Conservation (phyloP, 2,888 invertebrate genomes). For the Metallyticus violacea region DNA sequence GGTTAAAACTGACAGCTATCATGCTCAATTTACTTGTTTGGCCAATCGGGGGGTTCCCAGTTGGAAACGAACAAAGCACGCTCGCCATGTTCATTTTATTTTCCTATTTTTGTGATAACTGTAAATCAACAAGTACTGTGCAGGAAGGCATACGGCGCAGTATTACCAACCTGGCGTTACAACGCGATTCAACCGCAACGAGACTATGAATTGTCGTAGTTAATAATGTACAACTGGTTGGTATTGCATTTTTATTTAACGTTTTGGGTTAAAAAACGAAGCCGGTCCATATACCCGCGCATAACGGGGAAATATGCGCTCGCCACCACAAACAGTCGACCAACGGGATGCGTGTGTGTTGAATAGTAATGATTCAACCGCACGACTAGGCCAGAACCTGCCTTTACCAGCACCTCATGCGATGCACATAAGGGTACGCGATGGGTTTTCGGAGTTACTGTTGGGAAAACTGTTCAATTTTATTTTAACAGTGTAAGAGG, state of each 20-base stretch:
- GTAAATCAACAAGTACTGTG: background rate
- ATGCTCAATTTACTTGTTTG: background rate
- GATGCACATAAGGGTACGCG: background rate
- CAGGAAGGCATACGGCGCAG: background rate
- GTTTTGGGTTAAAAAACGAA: background rate
- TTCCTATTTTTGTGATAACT: background rate
- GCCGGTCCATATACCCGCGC: background rate
- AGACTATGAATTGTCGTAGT: background rate
- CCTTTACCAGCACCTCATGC: background rate
- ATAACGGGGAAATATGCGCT: background rate
- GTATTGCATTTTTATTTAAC: background rate
- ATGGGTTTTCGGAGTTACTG: no score
- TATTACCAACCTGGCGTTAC: background rate
- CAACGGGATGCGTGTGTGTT: background rate
- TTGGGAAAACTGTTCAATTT: no score
- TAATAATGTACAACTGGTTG: background rate
- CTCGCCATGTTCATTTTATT: background rate
- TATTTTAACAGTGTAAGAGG: no score
- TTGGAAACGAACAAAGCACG: background rate
- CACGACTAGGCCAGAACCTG: background rate
- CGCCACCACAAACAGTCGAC: background rate
- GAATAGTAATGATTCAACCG: background rate
- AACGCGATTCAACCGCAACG: background rate
- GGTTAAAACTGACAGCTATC: background rate
- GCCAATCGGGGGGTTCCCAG: background rate